Conservation (phyloP, 2,888 invertebrate species). For the Dendrolimus pini region DNA sequence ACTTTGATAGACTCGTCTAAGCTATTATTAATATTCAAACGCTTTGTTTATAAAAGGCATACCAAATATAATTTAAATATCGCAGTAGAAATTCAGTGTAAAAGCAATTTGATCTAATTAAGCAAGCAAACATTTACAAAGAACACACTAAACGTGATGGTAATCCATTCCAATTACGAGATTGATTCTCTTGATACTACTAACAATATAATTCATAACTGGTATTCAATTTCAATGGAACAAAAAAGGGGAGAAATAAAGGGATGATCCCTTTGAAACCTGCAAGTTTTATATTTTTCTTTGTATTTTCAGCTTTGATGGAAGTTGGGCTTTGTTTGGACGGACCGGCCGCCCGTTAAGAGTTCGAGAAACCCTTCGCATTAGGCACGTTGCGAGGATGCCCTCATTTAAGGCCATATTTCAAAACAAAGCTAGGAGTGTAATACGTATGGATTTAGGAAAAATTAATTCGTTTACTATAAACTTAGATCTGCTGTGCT, state of each 20-base stretch:
- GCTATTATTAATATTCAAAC: too few relatives aligned
- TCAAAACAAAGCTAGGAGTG: too few relatives aligned
- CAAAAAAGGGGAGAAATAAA: conserved; percentile 44
- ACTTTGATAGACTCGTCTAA: too few relatives aligned
- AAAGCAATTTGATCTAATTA: background rate
- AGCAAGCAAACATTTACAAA: background rate
- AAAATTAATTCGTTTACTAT: too few relatives aligned
- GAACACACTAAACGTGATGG: background rate
- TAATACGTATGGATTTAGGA: too few relatives aligned
- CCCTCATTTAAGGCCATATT: background rate
- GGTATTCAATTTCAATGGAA: conserved; percentile 40
- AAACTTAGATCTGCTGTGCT: too few relatives aligned
- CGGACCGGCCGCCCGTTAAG: conserved; percentile 27
- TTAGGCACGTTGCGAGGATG: conserved; percentile 16
- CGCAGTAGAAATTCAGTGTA: too few relatives aligned
- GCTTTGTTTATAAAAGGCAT: too few relatives aligned
- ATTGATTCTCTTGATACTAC: conserved; percentile 29
- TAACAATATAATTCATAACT: conserved; percentile 43
- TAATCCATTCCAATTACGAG: conserved; percentile 18
- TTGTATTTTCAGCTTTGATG: conserved; percentile 54
- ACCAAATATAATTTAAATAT: too few relatives aligned
- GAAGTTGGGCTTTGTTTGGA: conserved; percentile 54
- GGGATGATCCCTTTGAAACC: conserved; percentile 60
- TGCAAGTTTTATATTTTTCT: conserved; percentile 60
- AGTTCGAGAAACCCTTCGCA: conserved; percentile 33